Percentiles rank a stretch among this genome's conserved stretches.
These are phyloP conservation scores for Tympanoctomys barrerae DNA, from an alignment of 2,797 vertebrate genomes.

Conservation along the genomic window DNA sequence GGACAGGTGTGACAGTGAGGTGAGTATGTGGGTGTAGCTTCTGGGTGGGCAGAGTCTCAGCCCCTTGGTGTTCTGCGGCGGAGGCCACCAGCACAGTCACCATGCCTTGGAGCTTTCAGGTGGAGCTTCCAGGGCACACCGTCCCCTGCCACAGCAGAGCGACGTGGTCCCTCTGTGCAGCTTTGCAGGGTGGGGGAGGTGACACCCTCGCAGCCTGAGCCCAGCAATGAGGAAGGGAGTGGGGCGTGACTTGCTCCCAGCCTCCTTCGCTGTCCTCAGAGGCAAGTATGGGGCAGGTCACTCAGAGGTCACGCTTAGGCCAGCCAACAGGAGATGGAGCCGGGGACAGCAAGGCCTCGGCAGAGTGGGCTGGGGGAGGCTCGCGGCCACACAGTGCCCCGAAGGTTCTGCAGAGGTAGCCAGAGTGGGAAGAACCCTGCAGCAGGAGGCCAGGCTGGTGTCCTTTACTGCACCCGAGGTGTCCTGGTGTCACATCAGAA, in stretches of 20 bases:
- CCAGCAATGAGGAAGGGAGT: not conserved
- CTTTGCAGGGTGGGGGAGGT: accelerated
- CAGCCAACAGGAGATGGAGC: not conserved
- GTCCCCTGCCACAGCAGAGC: not conserved
- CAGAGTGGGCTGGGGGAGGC: not conserved
- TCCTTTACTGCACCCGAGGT: not conserved
- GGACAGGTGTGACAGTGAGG: accelerated
- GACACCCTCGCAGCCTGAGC: accelerated
- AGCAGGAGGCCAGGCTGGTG: not conserved
- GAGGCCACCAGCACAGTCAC: accelerated
- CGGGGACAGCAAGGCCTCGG: accelerated
- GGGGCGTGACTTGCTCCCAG: not conserved
- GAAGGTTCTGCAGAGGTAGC: accelerated
- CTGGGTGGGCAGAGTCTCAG: not conserved
- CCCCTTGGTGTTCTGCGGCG: accelerated
- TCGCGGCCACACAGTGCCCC: accelerated
- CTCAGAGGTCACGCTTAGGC: not conserved
- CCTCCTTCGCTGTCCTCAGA: not conserved
- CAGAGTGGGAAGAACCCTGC: accelerated
- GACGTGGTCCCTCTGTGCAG: accelerated
- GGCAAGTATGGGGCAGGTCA: too few species aligned
- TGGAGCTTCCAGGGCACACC: not conserved
- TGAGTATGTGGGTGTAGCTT: accelerated
- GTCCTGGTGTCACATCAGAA: not conserved
- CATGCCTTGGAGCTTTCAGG: not conserved